Conservation (phyloP, 92 coral and sea anemone species). For the Zoanthus sociatus region DNA sequence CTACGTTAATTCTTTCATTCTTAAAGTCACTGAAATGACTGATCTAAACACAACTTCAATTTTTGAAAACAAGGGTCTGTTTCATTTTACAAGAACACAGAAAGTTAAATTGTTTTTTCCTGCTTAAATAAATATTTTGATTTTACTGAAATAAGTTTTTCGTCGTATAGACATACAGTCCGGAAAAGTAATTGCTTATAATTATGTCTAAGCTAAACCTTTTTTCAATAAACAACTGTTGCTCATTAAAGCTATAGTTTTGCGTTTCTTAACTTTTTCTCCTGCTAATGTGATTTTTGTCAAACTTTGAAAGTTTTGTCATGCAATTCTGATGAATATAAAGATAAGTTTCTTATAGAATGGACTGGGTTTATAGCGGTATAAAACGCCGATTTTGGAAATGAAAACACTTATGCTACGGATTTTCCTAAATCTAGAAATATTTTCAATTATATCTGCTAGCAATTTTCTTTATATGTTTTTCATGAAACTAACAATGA, state of each 20-base stretch:
- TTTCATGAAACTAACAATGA: too few species aligned
- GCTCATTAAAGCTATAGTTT: neutral
- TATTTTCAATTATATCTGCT: too few species aligned
- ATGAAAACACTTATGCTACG: too few species aligned
- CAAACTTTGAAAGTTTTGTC: neutral
- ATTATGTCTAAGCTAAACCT: too few species aligned
- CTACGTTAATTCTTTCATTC: neutral
- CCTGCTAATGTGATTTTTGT: too few species aligned
- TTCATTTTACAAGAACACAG: neutral
- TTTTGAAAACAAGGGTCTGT: neutral
- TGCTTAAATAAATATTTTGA: neutral
- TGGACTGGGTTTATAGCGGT: too few species aligned
- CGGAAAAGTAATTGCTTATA: neutral
- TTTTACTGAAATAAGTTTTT: neutral
- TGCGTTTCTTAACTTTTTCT: neutral
- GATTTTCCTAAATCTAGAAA: too few species aligned
- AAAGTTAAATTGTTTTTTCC: neutral
- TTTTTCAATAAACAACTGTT: neutral
- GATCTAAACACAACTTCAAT: neutral
- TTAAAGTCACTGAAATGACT: neutral
- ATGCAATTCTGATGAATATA: too few species aligned
- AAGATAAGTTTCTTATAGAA: too few species aligned
- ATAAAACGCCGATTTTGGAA: too few species aligned
- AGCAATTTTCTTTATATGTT: too few species aligned
- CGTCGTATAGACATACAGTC: neutral